phyloP scores from a whole-genome alignment of 2,888 invertebrate species.

The Nephrotoma guestfalica region DNA sequence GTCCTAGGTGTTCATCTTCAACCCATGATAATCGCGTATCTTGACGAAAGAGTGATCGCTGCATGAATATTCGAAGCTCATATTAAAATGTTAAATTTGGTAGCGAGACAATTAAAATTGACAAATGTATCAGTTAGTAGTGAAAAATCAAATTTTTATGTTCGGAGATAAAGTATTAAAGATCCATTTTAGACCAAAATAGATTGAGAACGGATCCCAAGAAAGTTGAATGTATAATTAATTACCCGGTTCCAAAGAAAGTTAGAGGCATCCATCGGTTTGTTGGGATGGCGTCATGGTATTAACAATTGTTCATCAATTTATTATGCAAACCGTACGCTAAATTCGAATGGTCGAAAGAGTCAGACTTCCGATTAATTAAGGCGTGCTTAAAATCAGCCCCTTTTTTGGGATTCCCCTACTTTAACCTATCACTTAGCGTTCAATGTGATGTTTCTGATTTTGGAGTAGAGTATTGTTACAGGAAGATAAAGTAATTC shows the following conservation, averaged over 20 bases:
- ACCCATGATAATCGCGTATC: not conserved
- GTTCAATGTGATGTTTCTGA: too few species aligned
- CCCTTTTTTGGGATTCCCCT: too few species aligned
- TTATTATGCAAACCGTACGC: not conserved
- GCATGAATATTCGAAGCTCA: not conserved
- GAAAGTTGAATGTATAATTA: not conserved
- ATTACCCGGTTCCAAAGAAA: not conserved
- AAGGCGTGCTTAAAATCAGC: too few species aligned
- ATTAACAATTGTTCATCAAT: not conserved
- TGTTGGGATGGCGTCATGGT: not conserved
- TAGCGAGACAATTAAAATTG: not conserved
- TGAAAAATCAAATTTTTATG: not conserved
- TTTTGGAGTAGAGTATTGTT: too few species aligned
- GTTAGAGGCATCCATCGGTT: not conserved
- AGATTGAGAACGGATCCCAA: not conserved
- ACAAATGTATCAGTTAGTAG: not conserved
- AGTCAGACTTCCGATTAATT: too few species aligned
- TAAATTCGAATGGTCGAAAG: not conserved
- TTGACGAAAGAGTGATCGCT: not conserved
- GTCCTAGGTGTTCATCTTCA: too few species aligned
- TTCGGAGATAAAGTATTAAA: not conserved
- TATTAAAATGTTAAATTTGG: not conserved
- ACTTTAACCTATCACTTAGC: too few species aligned
- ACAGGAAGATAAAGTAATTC: too few species aligned
- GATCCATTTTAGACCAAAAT: not conserved